These are phyloP conservation scores for Porites rus DNA, from an alignment of 92 coral and sea anemone species.

Conservation along the genomic window DNA sequence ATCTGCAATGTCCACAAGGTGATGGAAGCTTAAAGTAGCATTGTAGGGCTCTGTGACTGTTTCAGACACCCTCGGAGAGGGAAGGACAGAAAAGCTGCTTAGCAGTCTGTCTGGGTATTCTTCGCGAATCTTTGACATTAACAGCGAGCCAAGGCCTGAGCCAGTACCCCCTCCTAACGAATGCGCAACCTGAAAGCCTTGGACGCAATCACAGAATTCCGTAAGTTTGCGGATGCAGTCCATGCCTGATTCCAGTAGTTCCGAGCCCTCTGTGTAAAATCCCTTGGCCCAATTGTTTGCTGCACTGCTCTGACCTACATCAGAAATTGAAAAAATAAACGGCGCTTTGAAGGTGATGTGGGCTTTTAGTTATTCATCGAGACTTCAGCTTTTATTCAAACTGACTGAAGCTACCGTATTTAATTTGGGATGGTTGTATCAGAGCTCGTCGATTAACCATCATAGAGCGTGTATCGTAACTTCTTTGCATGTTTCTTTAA, in stretches of 20 bases:
- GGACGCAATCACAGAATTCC: slow-evolving; percentile 88
- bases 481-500: no score
- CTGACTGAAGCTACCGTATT: no score
- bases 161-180: slow-evolving; percentile 96
- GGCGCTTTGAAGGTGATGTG: not conserved
- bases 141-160: slow-evolving; percentile 85
- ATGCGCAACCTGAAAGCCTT: slow-evolving; percentile 92
- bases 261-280: slow-evolving; percentile 93
- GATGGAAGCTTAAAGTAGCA: slow-evolving; percentile 94
- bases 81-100: slow-evolving; percentile 86
- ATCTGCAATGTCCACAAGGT: slow-evolving; percentile 88
- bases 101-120: slow-evolving; percentile 90
- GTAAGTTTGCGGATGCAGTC: slow-evolving; percentile 90
- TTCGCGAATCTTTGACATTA: slow-evolving; percentile 89
- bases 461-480: no score
- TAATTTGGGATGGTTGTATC: no score
- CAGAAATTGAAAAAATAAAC: not conserved
- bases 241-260: slow-evolving; percentile 86
- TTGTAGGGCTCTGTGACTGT: slow-evolving; percentile 98
- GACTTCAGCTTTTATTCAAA: not conserved
- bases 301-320: slow-evolving; percentile 86
- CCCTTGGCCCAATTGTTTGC: slow-evolving; percentile 98
- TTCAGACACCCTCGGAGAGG: slow-evolving; percentile 96
- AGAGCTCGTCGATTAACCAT: no score
- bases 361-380: not conserved